These are phyloP conservation scores for Hexactinellida sp. DNA, from an alignment of 37 sponge, comb jelly and placozoan species.

Conservation along the genomic window DNA sequence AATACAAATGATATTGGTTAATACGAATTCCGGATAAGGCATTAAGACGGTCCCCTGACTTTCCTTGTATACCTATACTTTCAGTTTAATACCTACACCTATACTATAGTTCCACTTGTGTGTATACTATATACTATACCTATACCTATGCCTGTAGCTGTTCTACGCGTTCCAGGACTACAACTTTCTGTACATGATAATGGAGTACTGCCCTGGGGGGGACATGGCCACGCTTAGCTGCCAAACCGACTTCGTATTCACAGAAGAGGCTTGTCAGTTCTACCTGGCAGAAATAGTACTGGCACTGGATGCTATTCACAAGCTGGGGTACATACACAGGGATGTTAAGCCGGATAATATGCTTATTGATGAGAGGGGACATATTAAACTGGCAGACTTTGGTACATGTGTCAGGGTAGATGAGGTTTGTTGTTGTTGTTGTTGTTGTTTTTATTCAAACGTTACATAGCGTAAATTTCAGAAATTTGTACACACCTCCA, in stretches of 20 bases:
- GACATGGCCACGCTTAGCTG: conserved; percentile 85
- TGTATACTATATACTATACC: not conserved
- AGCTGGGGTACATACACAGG: conserved; percentile 86
- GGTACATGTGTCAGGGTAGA: conserved; percentile 92
- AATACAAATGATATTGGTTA: too few relatives aligned
- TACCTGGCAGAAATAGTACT: conserved; percentile 84
- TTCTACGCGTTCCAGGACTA: conserved; percentile 90
- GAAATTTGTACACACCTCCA: too few relatives aligned
- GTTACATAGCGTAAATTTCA: too few relatives aligned
- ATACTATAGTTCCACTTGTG: not conserved
- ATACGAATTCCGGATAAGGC: too few relatives aligned
- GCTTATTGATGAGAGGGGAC: conserved; percentile 74
- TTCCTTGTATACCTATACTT: not conserved
- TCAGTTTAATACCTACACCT: not conserved
- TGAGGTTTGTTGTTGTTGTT: too few relatives aligned
- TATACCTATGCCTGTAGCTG: conserved; percentile 33
- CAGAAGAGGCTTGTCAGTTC: conserved; percentile 89
- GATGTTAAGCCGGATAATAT: conserved; percentile 99
- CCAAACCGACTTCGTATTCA: conserved; percentile 62
- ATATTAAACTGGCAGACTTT: conserved; percentile 96
- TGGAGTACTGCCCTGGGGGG: conserved; percentile 98
- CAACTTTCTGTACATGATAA: conserved; percentile 87
- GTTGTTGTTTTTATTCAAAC: too few relatives aligned
- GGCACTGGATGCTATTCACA: conserved; percentile 81
- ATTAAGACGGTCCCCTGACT: not conserved